Evolutionary conservation across 2,888 invertebrate genomes (phyloP).

Genomic region (Sarcophaga subvicina): DNA sequence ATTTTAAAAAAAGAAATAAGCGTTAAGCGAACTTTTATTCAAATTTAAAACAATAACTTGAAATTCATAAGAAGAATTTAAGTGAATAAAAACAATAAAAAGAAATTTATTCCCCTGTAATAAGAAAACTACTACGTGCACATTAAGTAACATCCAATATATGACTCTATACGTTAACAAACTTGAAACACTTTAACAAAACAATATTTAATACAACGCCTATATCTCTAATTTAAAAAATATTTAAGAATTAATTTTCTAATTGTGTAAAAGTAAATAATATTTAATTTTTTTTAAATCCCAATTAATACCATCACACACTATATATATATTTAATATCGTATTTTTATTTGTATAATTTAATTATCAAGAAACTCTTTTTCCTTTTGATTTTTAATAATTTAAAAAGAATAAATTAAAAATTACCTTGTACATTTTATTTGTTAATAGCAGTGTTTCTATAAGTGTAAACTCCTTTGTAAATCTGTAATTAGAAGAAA

Average conservation of each 20-base stretch:
- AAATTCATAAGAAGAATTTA: conserved; percentile 36
- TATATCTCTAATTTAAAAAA: too few relatives aligned
- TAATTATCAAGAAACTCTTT: too few relatives aligned
- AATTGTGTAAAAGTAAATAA: too few relatives aligned
- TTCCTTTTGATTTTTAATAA: neutral
- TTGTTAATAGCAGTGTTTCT: conserved; percentile 56
- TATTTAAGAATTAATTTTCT: too few relatives aligned
- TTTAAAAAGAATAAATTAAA: neutral
- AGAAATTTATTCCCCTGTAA: conserved; percentile 29
- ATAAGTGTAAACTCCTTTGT: conserved; percentile 54
- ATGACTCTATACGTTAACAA: conserved; percentile 42
- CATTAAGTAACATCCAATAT: conserved; percentile 38
- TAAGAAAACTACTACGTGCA: conserved; percentile 21
- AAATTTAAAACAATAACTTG: conserved; percentile 15
- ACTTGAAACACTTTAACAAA: too few relatives aligned
- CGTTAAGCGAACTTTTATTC: conserved; percentile 51
- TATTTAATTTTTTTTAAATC: too few relatives aligned
- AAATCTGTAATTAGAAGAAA: conserved; percentile 66
- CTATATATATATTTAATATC: neutral
- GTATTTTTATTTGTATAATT: neutral
- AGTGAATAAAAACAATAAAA: neutral
- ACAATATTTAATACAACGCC: too few relatives aligned
- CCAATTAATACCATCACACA: neutral
- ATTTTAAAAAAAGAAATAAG: conserved; percentile 41
- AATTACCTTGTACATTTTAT: conserved; percentile 61